Evolutionary conservation across 2,113 vertebrate genomes (phyloP).

Genomic region (Rhombomys opimus): DNA sequence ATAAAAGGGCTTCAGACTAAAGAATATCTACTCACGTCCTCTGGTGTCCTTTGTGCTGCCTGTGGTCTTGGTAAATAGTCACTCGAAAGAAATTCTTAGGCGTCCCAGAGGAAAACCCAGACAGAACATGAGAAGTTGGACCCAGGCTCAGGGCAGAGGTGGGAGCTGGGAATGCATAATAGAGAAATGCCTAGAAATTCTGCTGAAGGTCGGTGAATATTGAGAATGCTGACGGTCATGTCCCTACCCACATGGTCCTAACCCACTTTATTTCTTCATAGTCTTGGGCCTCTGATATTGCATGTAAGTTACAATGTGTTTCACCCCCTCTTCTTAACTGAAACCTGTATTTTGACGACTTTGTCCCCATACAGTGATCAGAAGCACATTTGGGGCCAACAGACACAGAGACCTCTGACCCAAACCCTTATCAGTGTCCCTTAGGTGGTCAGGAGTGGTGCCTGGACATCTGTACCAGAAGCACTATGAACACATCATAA

Average conservation of each 20-base stretch:
- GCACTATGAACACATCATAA: neutral
- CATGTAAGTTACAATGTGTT: neutral
- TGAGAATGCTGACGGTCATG: neutral
- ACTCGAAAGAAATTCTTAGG: neutral
- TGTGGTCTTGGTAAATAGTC: neutral
- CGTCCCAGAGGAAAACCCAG: neutral
- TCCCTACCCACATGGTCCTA: too few species aligned
- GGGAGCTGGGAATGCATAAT: neutral
- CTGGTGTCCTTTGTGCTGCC: neutral
- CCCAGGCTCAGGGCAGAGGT: neutral
- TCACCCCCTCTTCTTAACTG: neutral
- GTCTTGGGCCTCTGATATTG: neutral
- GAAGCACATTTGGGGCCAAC: neutral
- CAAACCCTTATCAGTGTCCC: neutral
- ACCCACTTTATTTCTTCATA: neutral
- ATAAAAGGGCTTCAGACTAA: neutral
- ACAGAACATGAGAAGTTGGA: neutral
- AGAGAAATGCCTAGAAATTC: neutral
- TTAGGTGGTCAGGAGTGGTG: neutral
- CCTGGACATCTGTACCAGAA: neutral
- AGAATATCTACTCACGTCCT: neutral
- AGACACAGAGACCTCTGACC: neutral
- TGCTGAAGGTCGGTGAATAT: neutral
- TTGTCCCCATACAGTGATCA: neutral
- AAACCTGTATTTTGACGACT: neutral